phyloP scores from a whole-genome alignment of 2,888 invertebrate species.

The Andrena flavipes region DNA sequence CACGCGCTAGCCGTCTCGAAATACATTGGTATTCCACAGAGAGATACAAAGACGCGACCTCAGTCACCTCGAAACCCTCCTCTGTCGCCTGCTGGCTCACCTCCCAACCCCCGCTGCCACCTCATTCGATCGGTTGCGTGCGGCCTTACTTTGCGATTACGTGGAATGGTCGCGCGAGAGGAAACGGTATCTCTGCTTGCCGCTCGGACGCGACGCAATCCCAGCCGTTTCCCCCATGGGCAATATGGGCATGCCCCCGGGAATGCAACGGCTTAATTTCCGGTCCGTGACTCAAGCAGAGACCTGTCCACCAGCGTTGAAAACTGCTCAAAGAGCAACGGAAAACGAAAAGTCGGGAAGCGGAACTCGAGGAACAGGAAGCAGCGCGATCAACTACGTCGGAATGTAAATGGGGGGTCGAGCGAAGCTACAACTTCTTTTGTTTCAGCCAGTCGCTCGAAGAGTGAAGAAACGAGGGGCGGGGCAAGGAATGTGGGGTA shows the following conservation, averaged over 20 bases:
- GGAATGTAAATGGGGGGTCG: constrained; percentile 77
- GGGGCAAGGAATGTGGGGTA: constrained; percentile 21
- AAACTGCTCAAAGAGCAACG: neutral
- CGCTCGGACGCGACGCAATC: neutral
- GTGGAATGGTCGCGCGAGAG: constrained; percentile 9
- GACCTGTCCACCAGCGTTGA: neutral
- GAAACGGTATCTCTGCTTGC: constrained; percentile 1
- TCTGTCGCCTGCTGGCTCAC: neutral
- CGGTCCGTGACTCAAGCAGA: neutral
- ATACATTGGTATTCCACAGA: constrained; percentile 44
- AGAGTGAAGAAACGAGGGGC: constrained; percentile 7
- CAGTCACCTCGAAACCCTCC: constrained; percentile 6
- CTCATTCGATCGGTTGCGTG: constrained; percentile 4
- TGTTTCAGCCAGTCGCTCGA: constrained; percentile 15
- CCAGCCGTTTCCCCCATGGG: too few relatives aligned
- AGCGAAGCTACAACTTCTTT: constrained; percentile 35
- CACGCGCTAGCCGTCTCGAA: constrained; percentile 5
- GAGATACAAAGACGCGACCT: neutral
- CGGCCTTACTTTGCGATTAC: neutral
- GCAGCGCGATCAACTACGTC: constrained; percentile 66
- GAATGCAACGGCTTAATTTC: neutral
- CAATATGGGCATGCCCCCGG: neutral
- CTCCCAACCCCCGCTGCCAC: neutral
- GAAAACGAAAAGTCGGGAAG: constrained; percentile 38
- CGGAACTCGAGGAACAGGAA: constrained; percentile 65